phyloP scores from a whole-genome alignment of 2,797 vertebrate species.

The Gastrophryne carolinensis region DNA sequence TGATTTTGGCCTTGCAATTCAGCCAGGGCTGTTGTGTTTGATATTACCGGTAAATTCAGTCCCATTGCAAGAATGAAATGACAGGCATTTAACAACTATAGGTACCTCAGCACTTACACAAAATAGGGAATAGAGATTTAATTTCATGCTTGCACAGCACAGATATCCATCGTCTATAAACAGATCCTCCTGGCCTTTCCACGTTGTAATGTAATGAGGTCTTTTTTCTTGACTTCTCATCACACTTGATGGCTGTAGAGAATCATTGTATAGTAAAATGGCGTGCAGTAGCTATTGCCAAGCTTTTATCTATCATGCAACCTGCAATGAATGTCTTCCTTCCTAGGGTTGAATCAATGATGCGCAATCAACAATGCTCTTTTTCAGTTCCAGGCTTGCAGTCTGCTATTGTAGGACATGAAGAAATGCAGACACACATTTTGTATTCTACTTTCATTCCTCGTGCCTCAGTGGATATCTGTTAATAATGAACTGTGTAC shows the following conservation, averaged over 20 bases:
- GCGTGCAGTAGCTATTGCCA: constrained; percentile 34
- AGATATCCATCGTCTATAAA: constrained; percentile 18
- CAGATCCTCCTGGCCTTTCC: constrained; percentile 1
- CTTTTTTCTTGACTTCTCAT: constrained; percentile 26
- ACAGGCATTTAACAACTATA: not conserved
- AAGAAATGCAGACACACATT: constrained; percentile 7
- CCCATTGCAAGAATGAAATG: not conserved
- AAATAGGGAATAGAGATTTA: constrained; percentile 15
- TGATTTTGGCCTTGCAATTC: too few species aligned
- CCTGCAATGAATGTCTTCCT: constrained; percentile 32
- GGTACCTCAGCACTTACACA: not conserved
- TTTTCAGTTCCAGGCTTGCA: constrained; percentile 16
- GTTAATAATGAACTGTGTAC: constrained; percentile 13
- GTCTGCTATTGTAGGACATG: constrained; percentile 20
- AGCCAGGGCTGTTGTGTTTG: too few species aligned
- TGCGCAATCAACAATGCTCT: constrained; percentile 34
- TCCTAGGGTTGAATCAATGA: constrained; percentile 27
- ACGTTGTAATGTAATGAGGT: constrained; percentile 18
- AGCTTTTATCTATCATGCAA: constrained; percentile 36
- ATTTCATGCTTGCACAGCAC: constrained; percentile 1
- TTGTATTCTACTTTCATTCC: constrained; percentile 28
- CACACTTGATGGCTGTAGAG: constrained; percentile 36
- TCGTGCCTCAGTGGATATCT: constrained; percentile 5
- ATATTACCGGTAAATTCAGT: too few species aligned
- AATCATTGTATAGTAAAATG: constrained; percentile 39